These are phyloP conservation scores for Allacma fusca DNA, from an alignment of 2,888 invertebrate species.

Conservation along the genomic window DNA sequence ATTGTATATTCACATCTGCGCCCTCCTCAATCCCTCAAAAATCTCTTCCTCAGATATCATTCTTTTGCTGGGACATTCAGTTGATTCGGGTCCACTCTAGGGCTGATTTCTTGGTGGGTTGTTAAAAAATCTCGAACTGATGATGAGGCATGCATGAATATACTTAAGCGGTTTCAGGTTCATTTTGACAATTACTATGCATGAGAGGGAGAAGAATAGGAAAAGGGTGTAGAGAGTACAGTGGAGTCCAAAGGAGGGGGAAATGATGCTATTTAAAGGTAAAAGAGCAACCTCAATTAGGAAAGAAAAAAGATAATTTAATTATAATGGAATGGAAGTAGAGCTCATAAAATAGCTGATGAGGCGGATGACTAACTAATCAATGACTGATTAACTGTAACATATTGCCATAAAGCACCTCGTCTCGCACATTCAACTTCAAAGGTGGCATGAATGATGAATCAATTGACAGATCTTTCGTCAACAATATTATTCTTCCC, in stretches of 20 bases:
- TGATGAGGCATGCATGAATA: too few relatives aligned
- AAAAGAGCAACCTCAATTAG: background rate
- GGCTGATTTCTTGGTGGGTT: too few relatives aligned
- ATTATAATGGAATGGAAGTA: constrained; percentile 18
- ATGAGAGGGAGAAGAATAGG: too few relatives aligned
- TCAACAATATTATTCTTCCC: background rate
- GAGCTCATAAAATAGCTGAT: constrained; percentile 9
- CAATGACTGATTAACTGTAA: constrained; percentile 1
- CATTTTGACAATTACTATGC: too few relatives aligned
- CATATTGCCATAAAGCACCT: background rate
- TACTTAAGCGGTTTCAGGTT: too few relatives aligned
- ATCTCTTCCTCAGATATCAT: too few relatives aligned
- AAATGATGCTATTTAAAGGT: background rate
- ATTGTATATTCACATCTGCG: background rate
- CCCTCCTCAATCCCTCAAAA: too few relatives aligned
- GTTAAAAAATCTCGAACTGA: too few relatives aligned
- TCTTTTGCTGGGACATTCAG: too few relatives aligned
- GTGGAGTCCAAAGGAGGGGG: background rate
- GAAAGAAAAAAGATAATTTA: background rate
- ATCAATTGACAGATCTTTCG: background rate
- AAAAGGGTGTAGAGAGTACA: too few relatives aligned
- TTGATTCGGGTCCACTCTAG: too few relatives aligned
- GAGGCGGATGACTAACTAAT: constrained; percentile 14
- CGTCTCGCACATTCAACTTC: background rate
- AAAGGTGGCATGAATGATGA: background rate